These are phyloP conservation scores for Bujurquina vittata DNA, from an alignment of 2,113 vertebrate genomes.

Conservation along the genomic window DNA sequence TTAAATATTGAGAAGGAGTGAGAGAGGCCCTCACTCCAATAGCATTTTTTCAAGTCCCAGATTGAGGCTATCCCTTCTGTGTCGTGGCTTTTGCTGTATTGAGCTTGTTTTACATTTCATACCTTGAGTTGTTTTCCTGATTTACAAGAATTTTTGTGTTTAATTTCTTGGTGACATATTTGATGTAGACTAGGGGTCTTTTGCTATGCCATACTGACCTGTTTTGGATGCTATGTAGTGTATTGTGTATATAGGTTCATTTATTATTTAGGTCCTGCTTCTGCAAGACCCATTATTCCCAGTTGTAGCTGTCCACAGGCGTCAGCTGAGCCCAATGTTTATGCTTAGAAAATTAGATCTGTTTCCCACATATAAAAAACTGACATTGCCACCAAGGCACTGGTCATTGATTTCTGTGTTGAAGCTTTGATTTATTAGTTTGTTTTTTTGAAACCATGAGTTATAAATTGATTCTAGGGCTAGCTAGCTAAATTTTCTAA, in stretches of 20 bases:
- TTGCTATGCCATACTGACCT: conserved; percentile 1
- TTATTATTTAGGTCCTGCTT: conserved; percentile 72
- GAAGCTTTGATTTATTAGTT: too few relatives aligned
- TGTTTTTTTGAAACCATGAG: too few relatives aligned
- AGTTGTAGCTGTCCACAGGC: conserved; percentile 49
- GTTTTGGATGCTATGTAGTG: conserved; percentile 8
- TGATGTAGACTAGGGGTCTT: conserved; percentile 2
- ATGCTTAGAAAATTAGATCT: conserved; percentile 71
- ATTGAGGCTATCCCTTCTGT: conserved; percentile 48
- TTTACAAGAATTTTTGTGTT: not conserved
- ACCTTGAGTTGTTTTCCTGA: not conserved
- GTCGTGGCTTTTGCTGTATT: conserved; percentile 45
- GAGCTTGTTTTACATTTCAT: conserved; percentile 11
- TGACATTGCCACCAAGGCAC: too few relatives aligned
- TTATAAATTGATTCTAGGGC: too few relatives aligned
- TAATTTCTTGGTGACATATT: not conserved
- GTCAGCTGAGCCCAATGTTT: conserved; percentile 53
- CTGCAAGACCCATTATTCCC: conserved; percentile 60
- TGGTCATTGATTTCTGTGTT: too few relatives aligned
- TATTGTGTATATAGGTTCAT: conserved; percentile 41
- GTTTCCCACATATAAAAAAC: conserved; percentile 31
- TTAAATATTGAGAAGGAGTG: conserved; percentile 41
- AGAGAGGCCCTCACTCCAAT: conserved; percentile 6
- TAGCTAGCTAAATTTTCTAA: too few relatives aligned
- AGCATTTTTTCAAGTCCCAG: conserved; percentile 47